Evolutionary conservation across 2,113 vertebrate genomes (phyloP).

Genomic region (Elephas maximus): DNA sequence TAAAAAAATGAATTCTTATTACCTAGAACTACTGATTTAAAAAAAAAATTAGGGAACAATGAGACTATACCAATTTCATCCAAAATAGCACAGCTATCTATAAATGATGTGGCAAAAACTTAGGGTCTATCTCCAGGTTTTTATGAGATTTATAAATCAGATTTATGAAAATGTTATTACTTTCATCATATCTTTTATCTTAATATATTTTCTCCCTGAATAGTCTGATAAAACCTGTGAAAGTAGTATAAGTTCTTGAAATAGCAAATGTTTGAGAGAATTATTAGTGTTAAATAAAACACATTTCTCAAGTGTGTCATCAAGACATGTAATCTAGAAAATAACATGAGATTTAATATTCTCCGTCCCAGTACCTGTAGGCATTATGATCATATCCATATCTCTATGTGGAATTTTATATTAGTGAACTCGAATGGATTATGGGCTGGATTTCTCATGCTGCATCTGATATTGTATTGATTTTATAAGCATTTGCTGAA

Average conservation of each 20-base stretch:
- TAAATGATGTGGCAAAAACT: conserved; percentile 28
- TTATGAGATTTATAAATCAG: conserved; percentile 72
- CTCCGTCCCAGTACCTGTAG: not conserved
- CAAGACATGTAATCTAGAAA: conserved; percentile 66
- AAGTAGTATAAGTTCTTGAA: conserved; percentile 81
- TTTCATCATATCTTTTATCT: conserved; percentile 77
- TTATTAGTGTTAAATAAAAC: conserved; percentile 82
- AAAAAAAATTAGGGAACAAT: not conserved
- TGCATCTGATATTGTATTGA: conserved; percentile 37
- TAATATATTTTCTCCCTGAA: conserved; percentile 78
- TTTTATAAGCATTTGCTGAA: conserved; percentile 66
- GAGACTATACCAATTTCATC: conserved; percentile 5
- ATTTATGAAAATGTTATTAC: conserved; percentile 80
- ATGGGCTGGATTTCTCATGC: not conserved
- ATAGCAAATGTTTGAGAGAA: conserved; percentile 77
- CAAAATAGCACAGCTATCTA: conserved; percentile 25
- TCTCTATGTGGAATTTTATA: conserved; percentile 33
- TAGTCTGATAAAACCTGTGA: conserved; percentile 73
- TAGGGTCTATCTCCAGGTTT: conserved; percentile 41
- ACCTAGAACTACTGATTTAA: conserved; percentile 3
- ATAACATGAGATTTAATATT: conserved; percentile 73
- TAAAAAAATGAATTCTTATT: conserved; percentile 11
- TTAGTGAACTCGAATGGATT: conserved; percentile 34
- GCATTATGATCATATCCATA: conserved; percentile 22
- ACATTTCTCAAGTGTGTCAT: conserved; percentile 74